Percentiles rank a stretch among this genome's conserved stretches.
Conservation (phyloP, 2,113 vertebrate genomes). For the Monopterus albus region DNA sequence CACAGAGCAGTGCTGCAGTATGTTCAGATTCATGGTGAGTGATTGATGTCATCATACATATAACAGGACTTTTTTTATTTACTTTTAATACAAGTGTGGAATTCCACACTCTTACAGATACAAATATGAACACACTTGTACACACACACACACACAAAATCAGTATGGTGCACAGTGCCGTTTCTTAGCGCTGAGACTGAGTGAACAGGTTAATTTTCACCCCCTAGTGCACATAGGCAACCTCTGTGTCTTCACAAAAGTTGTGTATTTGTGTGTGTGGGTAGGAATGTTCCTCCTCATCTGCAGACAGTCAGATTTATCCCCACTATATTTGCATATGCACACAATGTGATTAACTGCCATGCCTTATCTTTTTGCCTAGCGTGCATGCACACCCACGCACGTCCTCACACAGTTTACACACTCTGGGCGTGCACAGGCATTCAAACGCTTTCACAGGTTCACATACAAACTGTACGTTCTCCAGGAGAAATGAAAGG, state of each 20-base stretch:
- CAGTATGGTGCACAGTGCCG: constrained; percentile 2
- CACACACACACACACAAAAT: neutral
- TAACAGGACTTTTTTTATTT: neutral
- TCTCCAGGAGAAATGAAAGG: constrained; percentile 37
- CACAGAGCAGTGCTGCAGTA: constrained; percentile 7
- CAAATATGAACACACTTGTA: neutral
- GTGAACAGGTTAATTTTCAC: constrained; percentile 29
- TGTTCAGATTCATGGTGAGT: neutral
- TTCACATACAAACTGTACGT: neutral
- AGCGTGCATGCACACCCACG: constrained; percentile 17
- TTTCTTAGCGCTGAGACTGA: constrained; percentile 37
- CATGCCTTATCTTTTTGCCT: constrained; percentile 58
- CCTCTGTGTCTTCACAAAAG: constrained; percentile 30
- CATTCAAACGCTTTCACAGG: neutral
- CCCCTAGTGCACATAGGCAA: constrained; percentile 16
- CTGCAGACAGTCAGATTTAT: constrained; percentile 60
- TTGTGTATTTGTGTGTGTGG: constrained; percentile 2
- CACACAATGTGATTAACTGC: constrained; percentile 71
- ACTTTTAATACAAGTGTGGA: neutral
- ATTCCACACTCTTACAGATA: constrained; percentile 2
- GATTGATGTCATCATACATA: constrained; percentile 14
- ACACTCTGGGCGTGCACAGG: neutral
- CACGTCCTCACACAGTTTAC: neutral
- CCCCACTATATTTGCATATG: constrained; percentile 68
- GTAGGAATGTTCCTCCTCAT: constrained; percentile 49